Evolutionary conservation across 2,888 invertebrate species (phyloP).

Genomic region (Calameuta idolon): DNA sequence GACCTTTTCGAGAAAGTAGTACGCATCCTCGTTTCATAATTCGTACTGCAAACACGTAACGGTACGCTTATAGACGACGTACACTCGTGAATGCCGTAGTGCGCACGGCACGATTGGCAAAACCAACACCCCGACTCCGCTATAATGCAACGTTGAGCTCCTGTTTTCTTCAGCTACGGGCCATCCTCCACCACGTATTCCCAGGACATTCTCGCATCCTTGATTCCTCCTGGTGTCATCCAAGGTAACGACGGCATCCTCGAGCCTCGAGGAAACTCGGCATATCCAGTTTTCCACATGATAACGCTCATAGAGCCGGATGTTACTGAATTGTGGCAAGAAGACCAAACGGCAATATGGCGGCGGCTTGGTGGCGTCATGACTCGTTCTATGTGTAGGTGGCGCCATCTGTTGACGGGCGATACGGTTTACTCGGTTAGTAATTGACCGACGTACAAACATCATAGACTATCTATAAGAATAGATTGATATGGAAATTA

Average conservation of each 20-base stretch:
- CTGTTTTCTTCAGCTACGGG: background rate
- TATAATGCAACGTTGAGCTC: background rate
- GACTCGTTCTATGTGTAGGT: background rate
- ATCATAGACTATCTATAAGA: background rate
- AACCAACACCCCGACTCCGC: slow-evolving; percentile 22
- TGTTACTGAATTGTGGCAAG: background rate
- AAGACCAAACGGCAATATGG: background rate
- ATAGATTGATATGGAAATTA: background rate
- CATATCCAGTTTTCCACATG: background rate
- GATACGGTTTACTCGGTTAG: background rate
- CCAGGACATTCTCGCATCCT: background rate
- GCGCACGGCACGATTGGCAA: slow-evolving; percentile 31
- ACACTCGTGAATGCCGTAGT: slow-evolving; percentile 16
- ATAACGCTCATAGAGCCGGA: background rate
- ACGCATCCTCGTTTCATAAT: slow-evolving; percentile 43
- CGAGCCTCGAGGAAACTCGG: background rate
- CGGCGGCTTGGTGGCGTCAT: background rate
- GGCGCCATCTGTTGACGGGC: background rate
- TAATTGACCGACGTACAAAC: background rate
- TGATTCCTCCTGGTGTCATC: background rate
- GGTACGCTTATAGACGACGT: slow-evolving; percentile 38
- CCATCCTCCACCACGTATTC: background rate
- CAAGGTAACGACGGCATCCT: background rate
- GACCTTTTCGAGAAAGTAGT: slow-evolving; percentile 39
- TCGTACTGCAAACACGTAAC: slow-evolving; percentile 39